A percentile compares a stretch with the other conserved stretches of the same genome.
phyloP scores from a whole-genome alignment of 2,888 invertebrate genomes.

The Heliconius erato region DNA sequence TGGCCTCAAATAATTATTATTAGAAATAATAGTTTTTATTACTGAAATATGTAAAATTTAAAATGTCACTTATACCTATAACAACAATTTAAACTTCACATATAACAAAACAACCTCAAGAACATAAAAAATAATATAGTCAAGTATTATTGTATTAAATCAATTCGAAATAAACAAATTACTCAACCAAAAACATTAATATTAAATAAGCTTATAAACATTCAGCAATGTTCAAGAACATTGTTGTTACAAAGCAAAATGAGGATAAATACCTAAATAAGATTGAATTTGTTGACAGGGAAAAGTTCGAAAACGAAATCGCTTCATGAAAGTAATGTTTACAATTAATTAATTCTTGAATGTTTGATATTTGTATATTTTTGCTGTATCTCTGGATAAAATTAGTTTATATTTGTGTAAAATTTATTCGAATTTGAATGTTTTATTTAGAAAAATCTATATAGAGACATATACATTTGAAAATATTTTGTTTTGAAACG shows the following conservation, averaged over 20 bases:
- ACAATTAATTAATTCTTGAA: conserved; percentile 17
- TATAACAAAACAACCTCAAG: neutral
- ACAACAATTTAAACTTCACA: neutral
- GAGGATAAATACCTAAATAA: conserved; percentile 29
- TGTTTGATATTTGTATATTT: conserved; percentile 11
- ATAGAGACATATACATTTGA: neutral
- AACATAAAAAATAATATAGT: neutral
- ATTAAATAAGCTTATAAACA: conserved; percentile 33
- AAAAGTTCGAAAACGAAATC: conserved; percentile 28
- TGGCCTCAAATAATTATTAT: too few species aligned
- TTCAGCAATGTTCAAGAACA: conserved; percentile 21
- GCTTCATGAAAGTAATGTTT: conserved; percentile 28
- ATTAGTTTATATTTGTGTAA: conserved; percentile 3
- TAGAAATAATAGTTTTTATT: too few species aligned
- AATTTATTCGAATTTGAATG: neutral
- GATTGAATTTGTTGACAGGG: conserved; percentile 30
- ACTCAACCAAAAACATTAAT: conserved; percentile 34
- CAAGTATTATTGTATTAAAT: conserved; percentile 20
- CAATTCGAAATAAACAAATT: conserved; percentile 39
- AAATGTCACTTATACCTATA: neutral
- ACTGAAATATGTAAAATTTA: neutral
- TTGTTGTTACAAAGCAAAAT: conserved; percentile 24
- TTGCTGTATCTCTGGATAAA: conserved; percentile 8
- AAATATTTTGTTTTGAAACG: neutral
- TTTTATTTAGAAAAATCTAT: neutral